These are phyloP conservation scores for Epistrophe grossulariae DNA, from an alignment of 2,888 invertebrate genomes.

Conservation along the genomic window DNA sequence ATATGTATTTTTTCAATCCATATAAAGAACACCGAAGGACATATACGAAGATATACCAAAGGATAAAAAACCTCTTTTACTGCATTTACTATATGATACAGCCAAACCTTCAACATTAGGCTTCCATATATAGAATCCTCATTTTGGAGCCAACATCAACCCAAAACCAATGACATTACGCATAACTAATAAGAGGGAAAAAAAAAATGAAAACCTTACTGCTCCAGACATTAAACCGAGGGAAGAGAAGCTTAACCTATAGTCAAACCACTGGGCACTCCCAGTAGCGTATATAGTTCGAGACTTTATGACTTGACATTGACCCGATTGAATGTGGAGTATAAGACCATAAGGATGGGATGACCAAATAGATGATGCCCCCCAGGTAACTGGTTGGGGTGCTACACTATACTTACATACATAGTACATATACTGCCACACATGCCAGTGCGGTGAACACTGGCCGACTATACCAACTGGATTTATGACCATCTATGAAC, in stretches of 20 bases:
- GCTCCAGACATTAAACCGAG: constrained; percentile 33
- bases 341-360: constrained; percentile 34
- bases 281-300: constrained; percentile 61
- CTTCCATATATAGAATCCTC: neutral
- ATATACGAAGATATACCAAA: constrained; percentile 59
- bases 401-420: neutral
- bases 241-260: constrained; percentile 42
- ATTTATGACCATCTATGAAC: constrained; percentile 64
- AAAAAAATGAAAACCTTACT: constrained; percentile 15
- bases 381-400: constrained; percentile 43
- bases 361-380: constrained; percentile 27
- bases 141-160: constrained; percentile 40
- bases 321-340: constrained; percentile 56
- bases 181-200: constrained; percentile 63
- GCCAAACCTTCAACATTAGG: constrained; percentile 42
- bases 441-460: constrained; percentile 29
- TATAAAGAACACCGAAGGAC: constrained; percentile 53
- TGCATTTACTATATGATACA: constrained; percentile 55
- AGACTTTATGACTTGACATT: constrained; percentile 70
- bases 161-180: constrained; percentile 67
- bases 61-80: constrained; percentile 57
- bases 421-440: neutral
- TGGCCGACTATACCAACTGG: constrained; percentile 37
- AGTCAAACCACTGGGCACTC: constrained; percentile 39
- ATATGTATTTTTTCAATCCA: constrained; percentile 69